Evolutionary conservation across 2,888 invertebrate species (phyloP).

Genomic region (Spisula subtruncata): DNA sequence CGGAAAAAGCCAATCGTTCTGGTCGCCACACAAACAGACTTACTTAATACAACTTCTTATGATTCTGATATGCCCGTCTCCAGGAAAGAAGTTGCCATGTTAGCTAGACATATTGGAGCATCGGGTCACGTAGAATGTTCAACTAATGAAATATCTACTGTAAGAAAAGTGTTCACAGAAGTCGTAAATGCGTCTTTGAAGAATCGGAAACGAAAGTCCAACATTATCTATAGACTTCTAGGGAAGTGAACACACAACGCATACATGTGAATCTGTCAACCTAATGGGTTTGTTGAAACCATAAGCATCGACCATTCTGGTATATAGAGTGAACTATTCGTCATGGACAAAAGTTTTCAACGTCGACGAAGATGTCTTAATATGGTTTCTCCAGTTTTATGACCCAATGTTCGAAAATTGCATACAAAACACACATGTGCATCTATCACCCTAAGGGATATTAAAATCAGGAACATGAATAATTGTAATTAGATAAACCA

Average conservation of each 20-base stretch:
- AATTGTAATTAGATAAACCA: no score
- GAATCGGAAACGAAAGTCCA: slow-evolving; percentile 74
- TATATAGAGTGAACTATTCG: no score
- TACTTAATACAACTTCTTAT: slow-evolving; percentile 73
- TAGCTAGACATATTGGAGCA: slow-evolving; percentile 78
- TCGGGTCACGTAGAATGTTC: slow-evolving; percentile 79
- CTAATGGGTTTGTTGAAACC: slow-evolving; percentile 24
- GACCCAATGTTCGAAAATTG: no score
- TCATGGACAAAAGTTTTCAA: no score
- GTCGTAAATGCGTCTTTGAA: slow-evolving; percentile 78
- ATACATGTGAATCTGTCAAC: slow-evolving; percentile 31
- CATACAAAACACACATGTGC: no score
- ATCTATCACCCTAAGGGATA: no score
- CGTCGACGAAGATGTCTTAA: no score
- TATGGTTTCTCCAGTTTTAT: no score
- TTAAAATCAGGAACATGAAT: no score
- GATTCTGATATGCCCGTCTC: slow-evolving; percentile 75
- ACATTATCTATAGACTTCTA: slow-evolving; percentile 73
- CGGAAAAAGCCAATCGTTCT: slow-evolving; percentile 78
- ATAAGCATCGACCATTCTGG: no score
- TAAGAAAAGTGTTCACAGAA: slow-evolving; percentile 77
- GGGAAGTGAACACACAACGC: slow-evolving; percentile 63
- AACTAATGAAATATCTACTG: slow-evolving; percentile 68
- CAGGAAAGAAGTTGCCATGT: slow-evolving; percentile 73
- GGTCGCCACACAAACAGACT: slow-evolving; percentile 80